These are phyloP conservation scores for Halesus radiatus DNA, from an alignment of 1,140 invertebrate genomes.

Conservation along the genomic window DNA sequence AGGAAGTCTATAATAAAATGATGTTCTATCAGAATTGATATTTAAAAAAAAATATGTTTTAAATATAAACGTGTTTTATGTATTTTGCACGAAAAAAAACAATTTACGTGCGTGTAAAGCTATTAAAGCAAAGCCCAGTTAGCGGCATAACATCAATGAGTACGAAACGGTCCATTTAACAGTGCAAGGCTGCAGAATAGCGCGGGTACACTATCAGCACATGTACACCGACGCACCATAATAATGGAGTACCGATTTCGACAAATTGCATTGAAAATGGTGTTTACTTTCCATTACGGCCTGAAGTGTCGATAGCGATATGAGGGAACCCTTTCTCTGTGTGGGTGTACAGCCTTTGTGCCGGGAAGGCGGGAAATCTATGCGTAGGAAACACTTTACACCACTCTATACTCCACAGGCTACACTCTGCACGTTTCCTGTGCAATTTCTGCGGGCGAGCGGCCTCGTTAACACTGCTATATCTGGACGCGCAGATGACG, in stretches of 20 bases:
- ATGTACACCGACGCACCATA: slow-evolving; percentile 30
- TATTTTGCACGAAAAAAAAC: too few relatives aligned
- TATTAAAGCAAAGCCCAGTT: too few relatives aligned
- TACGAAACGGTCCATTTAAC: not conserved
- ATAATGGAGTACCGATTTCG: slow-evolving; percentile 57
- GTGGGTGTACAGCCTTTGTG: slow-evolving; percentile 25
- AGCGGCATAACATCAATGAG: not conserved
- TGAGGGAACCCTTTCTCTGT: slow-evolving; percentile 30
- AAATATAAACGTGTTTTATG: too few relatives aligned
- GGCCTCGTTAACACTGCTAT: not conserved
- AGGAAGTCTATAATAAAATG: too few relatives aligned
- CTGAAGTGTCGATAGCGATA: slow-evolving; percentile 54
- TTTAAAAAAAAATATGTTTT: too few relatives aligned
- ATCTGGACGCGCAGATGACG: not conserved
- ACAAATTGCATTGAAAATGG: slow-evolving; percentile 58
- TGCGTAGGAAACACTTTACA: slow-evolving; percentile 18
- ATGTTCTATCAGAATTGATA: too few relatives aligned
- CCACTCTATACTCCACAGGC: too few relatives aligned
- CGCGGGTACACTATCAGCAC: slow-evolving; percentile 2
- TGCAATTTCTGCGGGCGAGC: not conserved
- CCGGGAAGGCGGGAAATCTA: slow-evolving; percentile 18
- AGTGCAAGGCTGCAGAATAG: slow-evolving; percentile 10
- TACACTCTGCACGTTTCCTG: not conserved
- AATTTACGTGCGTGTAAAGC: too few relatives aligned
- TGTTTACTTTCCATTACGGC: slow-evolving; percentile 57